Base-by-base conservation (phyloP, 2,113 vertebrate genomes). In the Pluvianellus socialis region DNA sequence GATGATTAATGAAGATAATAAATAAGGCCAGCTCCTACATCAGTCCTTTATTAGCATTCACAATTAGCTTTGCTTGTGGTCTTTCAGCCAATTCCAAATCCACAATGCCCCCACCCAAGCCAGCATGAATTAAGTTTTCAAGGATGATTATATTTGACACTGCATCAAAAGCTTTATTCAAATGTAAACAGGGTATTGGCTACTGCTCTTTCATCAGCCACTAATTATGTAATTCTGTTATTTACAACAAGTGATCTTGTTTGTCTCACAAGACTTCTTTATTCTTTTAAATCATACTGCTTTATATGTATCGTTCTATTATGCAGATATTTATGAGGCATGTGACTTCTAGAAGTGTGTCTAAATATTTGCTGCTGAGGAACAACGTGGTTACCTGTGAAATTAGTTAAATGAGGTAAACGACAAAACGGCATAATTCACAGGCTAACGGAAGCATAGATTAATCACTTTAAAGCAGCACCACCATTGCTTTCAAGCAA, bases 111-210 rank as follows among this genome's bases (percentile, higher is more conserved):
- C 27, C 52, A 75, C 88, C 79, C 79, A 81, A 94, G 38, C 35
- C 88, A 77, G 56, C 76, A 63, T 10, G 30, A 88, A 94, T 96
- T 71, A 84, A 33, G 61, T 84, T 95, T 93, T 81, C 88, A 95
- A 79, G 88, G 66, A 88, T 76, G 67, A 94, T 89, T 92, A 77
- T 84, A 74, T 95, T 28, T 88, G 86, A 95, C 55, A 52, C 30
- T 47, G 83, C 52, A 74, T 75, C 88, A 96, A 93, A 94, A 97
- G 79, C 35, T 20, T 67, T 77, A 94, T 96, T 95, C 92, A 96
- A 89, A 92, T 79, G 79, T 56, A 95, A 92, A 94, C 61, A 84
- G 65, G 28, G 27, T 84, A 75, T 30, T 88, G 68, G 68, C 53
- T 91, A 72, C 76, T 74, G 42, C 61, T 92, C 52, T 87, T 94